A percentile compares a stretch with the other conserved stretches of the same genome.
phyloP scores from a whole-genome alignment of 1,140 invertebrate species.

The Holotrichia oblita region DNA sequence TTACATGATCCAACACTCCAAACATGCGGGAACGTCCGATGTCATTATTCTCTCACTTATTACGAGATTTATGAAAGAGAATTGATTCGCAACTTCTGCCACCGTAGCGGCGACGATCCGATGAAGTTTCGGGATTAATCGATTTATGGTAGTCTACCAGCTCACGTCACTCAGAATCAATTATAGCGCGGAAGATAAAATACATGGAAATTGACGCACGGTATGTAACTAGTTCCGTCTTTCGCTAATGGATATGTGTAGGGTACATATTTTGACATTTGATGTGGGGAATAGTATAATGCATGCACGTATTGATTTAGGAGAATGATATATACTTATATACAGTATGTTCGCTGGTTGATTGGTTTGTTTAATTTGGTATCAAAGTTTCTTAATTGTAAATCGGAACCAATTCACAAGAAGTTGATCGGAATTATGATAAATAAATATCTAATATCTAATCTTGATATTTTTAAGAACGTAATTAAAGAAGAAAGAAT shows the following conservation, averaged over 20 bases:
- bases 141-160: constrained; percentile 21
- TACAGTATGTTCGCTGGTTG: too few relatives aligned
- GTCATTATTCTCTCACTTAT: constrained; percentile 40
- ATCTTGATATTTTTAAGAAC: too few relatives aligned
- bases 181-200: background rate
- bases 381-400: too few relatives aligned
- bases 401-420: too few relatives aligned
- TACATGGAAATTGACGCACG: constrained; percentile 10
- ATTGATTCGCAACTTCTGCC: constrained; percentile 37
- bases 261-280: constrained; percentile 13
- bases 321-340: too few relatives aligned
- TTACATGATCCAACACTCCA: constrained; percentile 37
- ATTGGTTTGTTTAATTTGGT: too few relatives aligned
- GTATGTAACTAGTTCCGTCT: constrained; percentile 8
- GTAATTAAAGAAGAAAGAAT: too few relatives aligned
- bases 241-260: background rate
- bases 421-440: too few relatives aligned
- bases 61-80: constrained; percentile 38
- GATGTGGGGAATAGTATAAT: background rate
- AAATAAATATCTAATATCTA: too few relatives aligned
- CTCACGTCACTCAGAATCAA: constrained; percentile 19
- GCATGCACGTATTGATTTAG: too few relatives aligned
- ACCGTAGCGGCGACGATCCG: background rate
- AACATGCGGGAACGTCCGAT: constrained; percentile 32
- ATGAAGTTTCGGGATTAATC: constrained; percentile 26